Percentiles rank a stretch among this genome's conserved stretches.
These are phyloP conservation scores for Acropternis orthonyx DNA, from an alignment of 2,797 vertebrate species.

Conservation along the genomic window DNA sequence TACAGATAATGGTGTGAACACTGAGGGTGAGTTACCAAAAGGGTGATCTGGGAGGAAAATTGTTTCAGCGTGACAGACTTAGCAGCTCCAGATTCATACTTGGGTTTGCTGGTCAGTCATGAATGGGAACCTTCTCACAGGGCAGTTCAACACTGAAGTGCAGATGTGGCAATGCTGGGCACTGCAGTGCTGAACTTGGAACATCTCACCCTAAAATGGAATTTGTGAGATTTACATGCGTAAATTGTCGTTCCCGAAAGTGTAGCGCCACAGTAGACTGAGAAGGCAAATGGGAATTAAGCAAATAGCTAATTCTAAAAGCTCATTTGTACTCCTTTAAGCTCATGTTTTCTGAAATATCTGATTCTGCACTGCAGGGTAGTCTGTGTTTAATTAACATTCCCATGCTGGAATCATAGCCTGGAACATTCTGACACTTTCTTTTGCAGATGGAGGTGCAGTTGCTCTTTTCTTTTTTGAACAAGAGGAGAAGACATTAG, in stretches of 20 bases:
- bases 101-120: background rate
- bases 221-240: background rate
- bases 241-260: background rate
- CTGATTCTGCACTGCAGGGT: background rate
- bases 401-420: background rate
- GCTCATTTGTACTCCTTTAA: background rate
- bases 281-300: background rate
- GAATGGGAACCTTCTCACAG: background rate
- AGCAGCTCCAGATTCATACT: background rate
- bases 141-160: background rate
- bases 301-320: background rate
- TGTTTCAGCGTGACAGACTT: background rate
- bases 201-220: background rate
- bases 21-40: background rate
- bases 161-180: background rate
- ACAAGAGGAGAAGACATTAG: background rate
- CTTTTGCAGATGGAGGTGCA: slow-evolving; percentile 20
- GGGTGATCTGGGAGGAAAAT: background rate
- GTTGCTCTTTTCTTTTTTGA: slow-evolving; percentile 40
- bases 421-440: background rate
- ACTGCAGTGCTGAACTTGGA: background rate
- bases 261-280: background rate
- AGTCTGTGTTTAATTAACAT: slow-evolving; percentile 1
- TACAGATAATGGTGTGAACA: background rate
- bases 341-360: background rate